Evolutionary conservation across 2,113 vertebrate genomes (phyloP), one percentile per base, ranked within the genome.

Genomic region (Myocastor coypus): DNA sequence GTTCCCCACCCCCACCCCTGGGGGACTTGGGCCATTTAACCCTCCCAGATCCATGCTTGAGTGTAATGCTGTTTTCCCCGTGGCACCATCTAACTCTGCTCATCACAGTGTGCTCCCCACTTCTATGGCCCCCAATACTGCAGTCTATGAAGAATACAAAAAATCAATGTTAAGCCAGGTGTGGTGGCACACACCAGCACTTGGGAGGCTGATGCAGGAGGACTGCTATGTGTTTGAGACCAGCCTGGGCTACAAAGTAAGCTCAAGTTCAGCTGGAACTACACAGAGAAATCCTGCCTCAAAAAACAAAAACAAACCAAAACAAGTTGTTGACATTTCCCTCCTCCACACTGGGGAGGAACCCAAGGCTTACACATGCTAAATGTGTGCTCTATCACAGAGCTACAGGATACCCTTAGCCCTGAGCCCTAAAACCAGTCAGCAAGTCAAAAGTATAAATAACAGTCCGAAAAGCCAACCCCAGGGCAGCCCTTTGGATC

Each of bases 11-110:
- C 77, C 68, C 28, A 57, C 19, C 32, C 40, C 30, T 22, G 16
- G 30, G 66, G n/a, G 20, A 30, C 46, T 61, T 20, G 14, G 46
- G 26, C 4, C 0, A 40, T 50, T 3, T 10, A 63, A 66, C 13
- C 37, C 77, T 42, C 42, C 57, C 3, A 0, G 40, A 57, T 24
- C 37, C 50, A 37, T 66, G 66, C 69, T 7, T 30, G 1, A 81
- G 71, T 87, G 68, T 86, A 92, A 61, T 0, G 1, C 55, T 2
- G 3, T 34, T 40, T 0, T 28, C 37, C 20, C 52, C 0, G 0
- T 1, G 5, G 32, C 6, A n/a, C 64, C 16, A 30, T 32, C 42
- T 17, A 30, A 71, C 61, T 55, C 61, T 55, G 78, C 63, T 17
- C 3, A 42, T 71, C 17, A 46, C 42, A 68, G 28, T 37, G 17